A percentile compares a stretch with the other conserved stretches of the same genome.
phyloP scores from a whole-genome alignment of 1,140 invertebrate genomes.

The Caligus rogercresseyi region DNA sequence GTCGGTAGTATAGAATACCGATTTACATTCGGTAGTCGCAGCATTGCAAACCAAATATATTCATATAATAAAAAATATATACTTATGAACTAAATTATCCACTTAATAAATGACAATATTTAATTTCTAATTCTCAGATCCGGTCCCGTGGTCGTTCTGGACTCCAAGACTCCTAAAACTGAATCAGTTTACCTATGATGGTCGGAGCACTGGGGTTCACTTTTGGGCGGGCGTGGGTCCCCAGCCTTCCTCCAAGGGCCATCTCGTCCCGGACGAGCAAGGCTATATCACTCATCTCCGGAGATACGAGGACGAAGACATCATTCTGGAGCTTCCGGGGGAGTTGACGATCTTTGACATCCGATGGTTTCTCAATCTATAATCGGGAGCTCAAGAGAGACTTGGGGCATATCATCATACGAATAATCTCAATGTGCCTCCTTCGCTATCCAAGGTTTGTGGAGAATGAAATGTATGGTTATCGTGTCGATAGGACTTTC shows the following conservation, averaged over 20 bases:
- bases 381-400: slow-evolving; percentile 50
- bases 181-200: slow-evolving; percentile 52
- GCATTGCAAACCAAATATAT: too few species aligned
- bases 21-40: too few species aligned
- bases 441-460: slow-evolving; percentile 48
- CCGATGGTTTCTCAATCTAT: slow-evolving; percentile 63
- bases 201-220: slow-evolving; percentile 43
- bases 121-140: slow-evolving; percentile 36
- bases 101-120: not conserved
- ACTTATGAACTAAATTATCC: too few species aligned
- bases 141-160: slow-evolving; percentile 51
- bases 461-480: too few species aligned
- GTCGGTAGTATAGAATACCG: too few species aligned
- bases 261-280: slow-evolving; percentile 67
- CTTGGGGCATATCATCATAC: slow-evolving; percentile 57
- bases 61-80: too few species aligned
- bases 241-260: slow-evolving; percentile 58
- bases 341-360: slow-evolving; percentile 62
- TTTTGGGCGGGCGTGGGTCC: slow-evolving; percentile 74
- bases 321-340: slow-evolving; percentile 57
- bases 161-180: slow-evolving; percentile 62
- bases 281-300: slow-evolving; percentile 60
- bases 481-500: too few species aligned
- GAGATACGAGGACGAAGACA: slow-evolving; percentile 49
- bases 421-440: slow-evolving; percentile 64